These are phyloP conservation scores for Uria lomvia DNA, from an alignment of 2,113 vertebrate genomes.

Conservation along the genomic window DNA sequence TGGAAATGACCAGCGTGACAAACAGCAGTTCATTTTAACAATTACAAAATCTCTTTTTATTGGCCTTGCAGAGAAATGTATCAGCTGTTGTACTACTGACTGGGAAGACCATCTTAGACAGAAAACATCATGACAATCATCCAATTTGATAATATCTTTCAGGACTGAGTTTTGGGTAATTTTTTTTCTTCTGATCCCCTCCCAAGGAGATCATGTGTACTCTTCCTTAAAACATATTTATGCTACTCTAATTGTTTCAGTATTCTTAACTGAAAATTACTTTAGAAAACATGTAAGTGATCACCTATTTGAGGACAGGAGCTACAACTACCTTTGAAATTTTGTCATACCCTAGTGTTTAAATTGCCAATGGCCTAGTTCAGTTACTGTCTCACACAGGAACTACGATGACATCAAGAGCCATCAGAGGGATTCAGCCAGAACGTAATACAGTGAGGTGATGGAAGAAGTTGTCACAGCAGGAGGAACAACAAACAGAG, in stretches of 20 bases:
- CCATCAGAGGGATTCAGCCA: not conserved
- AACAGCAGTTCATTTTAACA: not conserved
- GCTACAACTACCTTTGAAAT: not conserved
- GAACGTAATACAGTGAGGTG: not conserved
- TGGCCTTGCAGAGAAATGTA: not conserved
- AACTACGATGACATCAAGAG: not conserved
- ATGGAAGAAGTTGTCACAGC: not conserved
- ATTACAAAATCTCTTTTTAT: not conserved
- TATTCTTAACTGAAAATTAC: not conserved
- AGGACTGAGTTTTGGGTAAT: not conserved
- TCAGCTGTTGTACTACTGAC: not conserved
- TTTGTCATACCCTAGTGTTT: not conserved
- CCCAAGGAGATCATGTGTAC: not conserved
- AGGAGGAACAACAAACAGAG: not conserved
- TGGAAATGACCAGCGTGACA: not conserved
- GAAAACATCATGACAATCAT: not conserved
- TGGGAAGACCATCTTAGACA: not conserved
- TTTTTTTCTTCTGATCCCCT: not conserved
- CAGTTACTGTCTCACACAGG: not conserved
- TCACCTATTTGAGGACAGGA: not conserved
- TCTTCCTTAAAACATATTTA: not conserved
- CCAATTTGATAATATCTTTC: not conserved
- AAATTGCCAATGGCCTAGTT: not conserved
- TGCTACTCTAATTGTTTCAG: not conserved
- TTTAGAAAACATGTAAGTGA: not conserved